Conservation (phyloP, 2,888 invertebrate species). For the Vannuccia rotundouncinata region DNA sequence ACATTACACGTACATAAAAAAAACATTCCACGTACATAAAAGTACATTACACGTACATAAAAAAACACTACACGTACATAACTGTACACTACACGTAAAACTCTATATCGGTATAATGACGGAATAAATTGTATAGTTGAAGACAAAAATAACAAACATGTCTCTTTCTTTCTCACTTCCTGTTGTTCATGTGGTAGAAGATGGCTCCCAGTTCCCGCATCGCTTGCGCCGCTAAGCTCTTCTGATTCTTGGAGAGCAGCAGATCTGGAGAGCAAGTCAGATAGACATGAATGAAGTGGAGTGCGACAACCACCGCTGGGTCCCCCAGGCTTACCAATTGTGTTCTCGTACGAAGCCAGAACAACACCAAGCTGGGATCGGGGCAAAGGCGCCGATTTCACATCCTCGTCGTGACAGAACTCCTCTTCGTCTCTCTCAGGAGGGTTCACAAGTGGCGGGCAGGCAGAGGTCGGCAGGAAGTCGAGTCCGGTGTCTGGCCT, state of each 20-base stretch:
- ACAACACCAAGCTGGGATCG: slow-evolving; percentile 50
- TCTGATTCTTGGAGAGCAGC: slow-evolving; percentile 50
- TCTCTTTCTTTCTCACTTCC: too few relatives aligned
- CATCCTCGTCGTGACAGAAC: slow-evolving; percentile 47
- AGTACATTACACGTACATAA: too few relatives aligned
- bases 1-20: too few relatives aligned
- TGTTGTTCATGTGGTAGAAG: slow-evolving; percentile 48
- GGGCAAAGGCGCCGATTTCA: slow-evolving; percentile 50
- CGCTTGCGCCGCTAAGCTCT: slow-evolving; percentile 52
- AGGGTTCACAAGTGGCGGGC: slow-evolving; percentile 50
- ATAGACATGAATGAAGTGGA: too few relatives aligned
- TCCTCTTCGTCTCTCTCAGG: slow-evolving; percentile 47
- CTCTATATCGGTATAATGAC: too few relatives aligned
- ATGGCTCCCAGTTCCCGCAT: slow-evolving; percentile 54
- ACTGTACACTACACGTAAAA: too few relatives aligned
- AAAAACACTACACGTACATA: too few relatives aligned
- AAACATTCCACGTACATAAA: too few relatives aligned
- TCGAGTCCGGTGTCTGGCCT: slow-evolving; percentile 44
- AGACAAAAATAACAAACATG: slow-evolving; percentile 24
- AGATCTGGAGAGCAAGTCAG: slow-evolving; percentile 43
- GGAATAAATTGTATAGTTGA: too few relatives aligned
- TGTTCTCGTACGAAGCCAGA: slow-evolving; percentile 52
- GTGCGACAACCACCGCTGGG: too few relatives aligned
- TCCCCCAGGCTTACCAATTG: slow-evolving; percentile 46
- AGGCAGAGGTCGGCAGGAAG: slow-evolving; percentile 49